Evolutionary conservation across 2,797 vertebrate genomes (phyloP).

Genomic region (Cryptoblepharus egeriae): DNA sequence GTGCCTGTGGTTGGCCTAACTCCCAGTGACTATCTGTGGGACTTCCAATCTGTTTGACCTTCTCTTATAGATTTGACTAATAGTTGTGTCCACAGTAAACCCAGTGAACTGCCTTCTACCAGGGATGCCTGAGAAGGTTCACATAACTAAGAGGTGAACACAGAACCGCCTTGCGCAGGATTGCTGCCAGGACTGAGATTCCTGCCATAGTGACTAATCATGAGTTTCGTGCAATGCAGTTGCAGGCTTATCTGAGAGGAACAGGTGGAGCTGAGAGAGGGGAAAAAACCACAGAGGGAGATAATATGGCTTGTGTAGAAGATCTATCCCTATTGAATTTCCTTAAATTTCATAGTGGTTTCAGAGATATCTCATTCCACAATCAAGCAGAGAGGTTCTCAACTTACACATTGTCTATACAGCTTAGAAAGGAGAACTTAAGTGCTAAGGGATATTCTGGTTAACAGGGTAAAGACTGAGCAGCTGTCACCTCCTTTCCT

Average conservation of each 20-base stretch:
- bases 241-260: constrained; percentile 31
- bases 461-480: constrained; percentile 37
- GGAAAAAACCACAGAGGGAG: not conserved
- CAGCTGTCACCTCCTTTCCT: constrained; percentile 21
- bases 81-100: not conserved
- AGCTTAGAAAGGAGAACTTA: not conserved
- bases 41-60: not conserved
- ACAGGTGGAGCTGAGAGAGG: constrained; percentile 25
- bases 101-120: constrained; percentile 42
- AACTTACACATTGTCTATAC: not conserved
- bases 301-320: not conserved
- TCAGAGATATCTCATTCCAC: not conserved
- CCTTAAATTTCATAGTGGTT: not conserved
- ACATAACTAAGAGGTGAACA: constrained; percentile 54
- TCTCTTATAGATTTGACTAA: constrained; percentile 5
- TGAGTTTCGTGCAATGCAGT: constrained; percentile 23
- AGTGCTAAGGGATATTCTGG: not conserved
- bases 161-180: constrained; percentile 45
- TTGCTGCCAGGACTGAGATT: constrained; percentile 49
- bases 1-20: constrained; percentile 16
- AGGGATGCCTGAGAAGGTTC: constrained; percentile 38
- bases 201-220: constrained; percentile 38
- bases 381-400: not conserved
- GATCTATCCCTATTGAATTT: not conserved
- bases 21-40: no score